Conservation (phyloP, 1,140 invertebrate species). For the Nautilus pompilius region DNA sequence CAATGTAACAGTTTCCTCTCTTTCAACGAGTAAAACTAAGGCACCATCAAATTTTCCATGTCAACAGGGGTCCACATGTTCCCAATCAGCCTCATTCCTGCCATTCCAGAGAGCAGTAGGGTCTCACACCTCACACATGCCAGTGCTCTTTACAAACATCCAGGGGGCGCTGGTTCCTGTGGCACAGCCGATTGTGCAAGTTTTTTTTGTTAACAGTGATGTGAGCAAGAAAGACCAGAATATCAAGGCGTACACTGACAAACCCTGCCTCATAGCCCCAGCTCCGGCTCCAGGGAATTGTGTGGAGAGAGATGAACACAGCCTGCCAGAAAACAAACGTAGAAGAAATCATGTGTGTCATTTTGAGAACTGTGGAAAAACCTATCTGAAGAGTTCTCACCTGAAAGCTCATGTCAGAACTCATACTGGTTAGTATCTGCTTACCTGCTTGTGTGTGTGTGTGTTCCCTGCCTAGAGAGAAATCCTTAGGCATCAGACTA, state of each 20-base stretch:
- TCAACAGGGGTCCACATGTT: no score
- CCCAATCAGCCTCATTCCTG: not conserved
- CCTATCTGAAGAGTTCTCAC: conserved; percentile 96
- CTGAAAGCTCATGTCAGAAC: conserved; percentile 90
- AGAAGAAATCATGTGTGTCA: conserved; percentile 43
- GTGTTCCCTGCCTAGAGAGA: no score
- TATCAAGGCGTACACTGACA: conserved; percentile 16
- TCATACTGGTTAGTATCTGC: conserved; percentile 69
- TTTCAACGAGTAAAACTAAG: not conserved
- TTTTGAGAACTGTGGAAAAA: conserved; percentile 77
- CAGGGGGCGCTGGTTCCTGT: no score
- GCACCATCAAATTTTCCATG: not conserved
- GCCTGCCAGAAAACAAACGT: conserved; percentile 16
- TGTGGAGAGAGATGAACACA: conserved; percentile 7
- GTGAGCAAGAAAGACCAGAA: no score
- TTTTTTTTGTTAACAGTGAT: conserved; percentile 35
- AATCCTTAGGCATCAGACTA: no score
- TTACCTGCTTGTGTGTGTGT: no score
- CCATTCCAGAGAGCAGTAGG: no score
- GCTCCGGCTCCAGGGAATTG: conserved; percentile 16
- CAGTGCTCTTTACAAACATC: no score
- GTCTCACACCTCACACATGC: no score
- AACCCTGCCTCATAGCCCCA: conserved; percentile 38
- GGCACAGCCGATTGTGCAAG: conserved; percentile 32
- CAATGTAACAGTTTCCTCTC: no score